Conservation (phyloP, 1,140 invertebrate genomes). For the Drosophila parabipectinata region DNA sequence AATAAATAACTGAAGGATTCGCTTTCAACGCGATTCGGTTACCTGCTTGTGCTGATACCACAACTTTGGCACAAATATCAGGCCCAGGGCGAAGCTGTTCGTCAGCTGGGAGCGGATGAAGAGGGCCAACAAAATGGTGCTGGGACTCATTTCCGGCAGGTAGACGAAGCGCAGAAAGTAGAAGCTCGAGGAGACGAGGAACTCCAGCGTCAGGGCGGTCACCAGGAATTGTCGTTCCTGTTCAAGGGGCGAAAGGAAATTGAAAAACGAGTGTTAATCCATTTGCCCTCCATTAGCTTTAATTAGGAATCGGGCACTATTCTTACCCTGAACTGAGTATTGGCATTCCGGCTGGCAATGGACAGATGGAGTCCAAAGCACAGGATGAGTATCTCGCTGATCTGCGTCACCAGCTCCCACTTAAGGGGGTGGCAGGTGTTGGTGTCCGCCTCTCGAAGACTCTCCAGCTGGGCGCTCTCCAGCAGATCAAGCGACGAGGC, state of each 20-base stretch:
- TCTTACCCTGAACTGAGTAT: conserved; percentile 89
- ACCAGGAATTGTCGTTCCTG: conserved; percentile 92
- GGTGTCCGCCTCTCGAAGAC: conserved; percentile 85
- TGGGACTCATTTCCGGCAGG: conserved; percentile 88
- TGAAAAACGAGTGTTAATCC: conserved; percentile 2
- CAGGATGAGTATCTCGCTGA: conserved; percentile 92
- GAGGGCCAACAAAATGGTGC: conserved; percentile 88
- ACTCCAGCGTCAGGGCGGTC: conserved; percentile 90
- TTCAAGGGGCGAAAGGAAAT: background rate
- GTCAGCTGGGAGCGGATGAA: conserved; percentile 91
- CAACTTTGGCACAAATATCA: conserved; percentile 92
- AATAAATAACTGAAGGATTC: conserved; percentile 29
- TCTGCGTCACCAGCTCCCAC: conserved; percentile 96
- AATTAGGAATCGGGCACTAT: background rate
- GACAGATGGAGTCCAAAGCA: conserved; percentile 93
- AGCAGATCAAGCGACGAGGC: conserved; percentile 87
- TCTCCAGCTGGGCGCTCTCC: conserved; percentile 83
- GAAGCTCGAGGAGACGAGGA: conserved; percentile 88
- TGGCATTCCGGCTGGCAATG: conserved; percentile 92
- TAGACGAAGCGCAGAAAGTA: conserved; percentile 88
- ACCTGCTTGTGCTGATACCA: conserved; percentile 90
- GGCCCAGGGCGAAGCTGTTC: conserved; percentile 89
- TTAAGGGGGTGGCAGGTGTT: conserved; percentile 90
- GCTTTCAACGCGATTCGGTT: conserved; percentile 32
- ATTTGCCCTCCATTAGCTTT: background rate